Conservation (phyloP, 2,797 vertebrate genomes). For the Sebastes minor region DNA sequence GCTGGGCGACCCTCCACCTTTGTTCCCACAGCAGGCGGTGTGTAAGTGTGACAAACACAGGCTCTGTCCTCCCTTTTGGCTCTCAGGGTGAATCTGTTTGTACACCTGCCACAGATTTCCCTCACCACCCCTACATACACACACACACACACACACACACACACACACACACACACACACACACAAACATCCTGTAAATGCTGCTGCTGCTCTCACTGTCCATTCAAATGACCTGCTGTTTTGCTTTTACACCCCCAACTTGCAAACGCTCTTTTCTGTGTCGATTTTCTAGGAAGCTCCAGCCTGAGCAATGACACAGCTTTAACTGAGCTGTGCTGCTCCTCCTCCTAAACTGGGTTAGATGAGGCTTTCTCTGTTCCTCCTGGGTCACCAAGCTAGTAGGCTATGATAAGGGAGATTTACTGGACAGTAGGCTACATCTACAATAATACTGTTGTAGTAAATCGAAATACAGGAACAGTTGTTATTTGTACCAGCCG, state of each 20-base stretch:
- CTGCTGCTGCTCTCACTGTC: conserved; percentile 5
- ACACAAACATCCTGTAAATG: conserved; percentile 19
- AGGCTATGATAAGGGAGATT: not conserved
- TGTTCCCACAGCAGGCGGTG: conserved; percentile 37
- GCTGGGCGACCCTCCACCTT: conserved; percentile 40
- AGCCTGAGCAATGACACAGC: not conserved
- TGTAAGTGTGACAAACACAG: conserved; percentile 53
- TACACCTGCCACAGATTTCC: conserved; percentile 59
- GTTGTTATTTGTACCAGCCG: not conserved
- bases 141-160: conserved; percentile 1
- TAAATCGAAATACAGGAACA: not conserved
- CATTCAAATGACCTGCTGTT: conserved; percentile 41
- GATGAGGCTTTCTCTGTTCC: not conserved
- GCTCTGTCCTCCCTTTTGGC: conserved; percentile 30
- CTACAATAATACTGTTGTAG: not conserved
- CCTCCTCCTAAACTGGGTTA: not conserved
- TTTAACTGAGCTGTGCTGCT: not conserved
- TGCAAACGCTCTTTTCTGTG: not conserved
- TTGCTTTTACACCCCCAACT: conserved; percentile 42
- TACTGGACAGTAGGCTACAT: not conserved
- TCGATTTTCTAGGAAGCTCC: not conserved
- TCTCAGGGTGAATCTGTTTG: conserved; percentile 54
- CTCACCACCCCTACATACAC: not conserved
- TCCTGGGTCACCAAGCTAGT: not conserved
- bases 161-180: conserved; percentile 15